Evolutionary conservation across 2,113 vertebrate genomes (phyloP).

Genomic region (Macaca fascicularis): T2T-MFA8v1.1 NC_088379.1:51589501-51590000

Average conservation of each 20-base stretch:
- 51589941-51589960: slow-evolving; percentile 17
- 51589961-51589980: neutral
- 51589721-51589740: no score
- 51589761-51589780: neutral
- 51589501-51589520: no score
- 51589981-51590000: slow-evolving; percentile 31
- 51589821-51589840: neutral
- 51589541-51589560: no score
- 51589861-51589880: neutral
- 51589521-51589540: no score
- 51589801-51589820: neutral
- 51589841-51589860: neutral
- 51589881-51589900: neutral
- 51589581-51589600: no score
- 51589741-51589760: no score
- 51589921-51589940: neutral
- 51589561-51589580: no score
- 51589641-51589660: no score
- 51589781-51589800: neutral
- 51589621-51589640: no score
- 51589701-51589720: neutral
- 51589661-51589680: no score
- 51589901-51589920: neutral
- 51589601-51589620: no score
- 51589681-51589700: no score